These are phyloP conservation scores for Nicator chloris DNA, from an alignment of 2,113 vertebrate genomes.

Conservation along the genomic window DNA sequence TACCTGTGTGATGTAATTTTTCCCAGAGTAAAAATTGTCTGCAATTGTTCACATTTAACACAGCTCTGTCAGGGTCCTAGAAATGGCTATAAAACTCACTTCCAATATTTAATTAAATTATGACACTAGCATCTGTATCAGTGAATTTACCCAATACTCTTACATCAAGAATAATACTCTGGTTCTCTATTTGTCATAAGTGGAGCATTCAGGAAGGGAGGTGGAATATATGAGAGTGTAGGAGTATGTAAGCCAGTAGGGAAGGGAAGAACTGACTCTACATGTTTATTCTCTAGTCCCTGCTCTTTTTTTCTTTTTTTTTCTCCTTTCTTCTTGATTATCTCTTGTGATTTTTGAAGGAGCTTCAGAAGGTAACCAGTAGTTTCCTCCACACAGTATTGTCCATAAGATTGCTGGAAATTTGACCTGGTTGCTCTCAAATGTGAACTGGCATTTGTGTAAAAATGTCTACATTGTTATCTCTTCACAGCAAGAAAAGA, in stretches of 20 bases:
- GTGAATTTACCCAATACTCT: neutral
- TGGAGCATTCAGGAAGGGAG: neutral
- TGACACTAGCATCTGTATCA: neutral
- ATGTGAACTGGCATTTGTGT: neutral
- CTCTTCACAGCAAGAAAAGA: neutral
- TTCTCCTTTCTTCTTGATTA: neutral
- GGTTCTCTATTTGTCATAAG: neutral
- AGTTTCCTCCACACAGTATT: neutral
- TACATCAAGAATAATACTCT: neutral
- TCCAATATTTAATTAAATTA: neutral
- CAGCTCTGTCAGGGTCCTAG: neutral
- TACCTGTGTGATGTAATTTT: neutral
- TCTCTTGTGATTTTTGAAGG: neutral
- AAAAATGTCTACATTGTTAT: rapidly evolving
- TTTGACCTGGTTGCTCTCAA: neutral
- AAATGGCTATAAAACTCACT: neutral
- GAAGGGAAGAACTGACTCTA: neutral
- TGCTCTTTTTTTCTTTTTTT: neutral
- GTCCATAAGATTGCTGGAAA: neutral
- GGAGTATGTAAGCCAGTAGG: neutral
- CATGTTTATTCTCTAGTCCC: neutral
- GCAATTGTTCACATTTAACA: neutral
- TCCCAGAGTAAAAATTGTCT: neutral
- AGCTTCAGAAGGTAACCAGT: neutral
- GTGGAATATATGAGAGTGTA: neutral